These are phyloP conservation scores for Liasis olivaceus DNA, from an alignment of 2,797 vertebrate genomes.

Conservation along the genomic window DNA sequence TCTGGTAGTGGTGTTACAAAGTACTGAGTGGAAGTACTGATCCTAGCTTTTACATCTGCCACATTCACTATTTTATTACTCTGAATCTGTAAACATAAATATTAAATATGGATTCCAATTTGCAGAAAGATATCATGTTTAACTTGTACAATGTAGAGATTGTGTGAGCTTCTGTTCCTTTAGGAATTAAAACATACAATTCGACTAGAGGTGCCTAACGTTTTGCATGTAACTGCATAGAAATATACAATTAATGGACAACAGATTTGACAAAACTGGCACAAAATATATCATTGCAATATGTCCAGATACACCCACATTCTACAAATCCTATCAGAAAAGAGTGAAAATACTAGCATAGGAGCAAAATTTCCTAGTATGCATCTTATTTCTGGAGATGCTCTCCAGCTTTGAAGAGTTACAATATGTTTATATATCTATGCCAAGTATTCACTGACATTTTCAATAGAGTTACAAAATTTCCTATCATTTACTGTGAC, in stretches of 20 bases:
- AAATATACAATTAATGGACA: not conserved
- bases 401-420: constrained; percentile 18
- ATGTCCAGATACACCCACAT: not conserved
- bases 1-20: not conserved
- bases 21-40: not conserved
- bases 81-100: not conserved
- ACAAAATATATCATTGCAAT: constrained; percentile 9
- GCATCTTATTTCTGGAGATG: constrained; percentile 29
- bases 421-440: constrained; percentile 27
- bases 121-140: not conserved
- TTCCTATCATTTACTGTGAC: constrained; percentile 27
- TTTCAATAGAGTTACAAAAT: constrained; percentile 37
- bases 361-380: constrained; percentile 16
- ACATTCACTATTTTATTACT: not conserved
- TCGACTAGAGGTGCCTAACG: not conserved
- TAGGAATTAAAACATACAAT: not conserved
- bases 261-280: not conserved
- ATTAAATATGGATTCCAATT: not conserved
- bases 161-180: not conserved
- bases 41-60: not conserved
- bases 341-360: constrained; percentile 22
- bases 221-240: not conserved
- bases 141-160: not conserved
- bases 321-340: constrained; percentile 16
- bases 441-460: constrained; percentile 19